A percentile compares a stretch with the other conserved stretches of the same genome.
phyloP scores from a whole-genome alignment of 2,113 vertebrate species.

The Chloropsis hardwickii region DNA sequence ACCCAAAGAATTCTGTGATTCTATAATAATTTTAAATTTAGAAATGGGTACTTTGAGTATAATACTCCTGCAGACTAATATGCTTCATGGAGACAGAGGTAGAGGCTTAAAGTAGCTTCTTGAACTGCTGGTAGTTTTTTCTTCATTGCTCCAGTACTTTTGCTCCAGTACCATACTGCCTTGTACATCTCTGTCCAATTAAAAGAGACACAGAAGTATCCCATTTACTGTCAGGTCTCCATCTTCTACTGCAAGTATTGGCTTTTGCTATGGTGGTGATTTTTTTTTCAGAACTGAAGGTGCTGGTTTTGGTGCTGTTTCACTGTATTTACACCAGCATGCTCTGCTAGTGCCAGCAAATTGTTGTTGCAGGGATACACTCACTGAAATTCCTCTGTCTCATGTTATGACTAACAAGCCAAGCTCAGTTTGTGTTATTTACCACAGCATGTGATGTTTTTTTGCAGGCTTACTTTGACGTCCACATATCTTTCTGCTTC shows the following conservation, averaged over 20 bases:
- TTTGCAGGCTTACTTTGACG: not conserved
- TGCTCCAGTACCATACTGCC: not conserved
- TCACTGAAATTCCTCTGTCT: not conserved
- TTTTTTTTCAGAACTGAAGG: not conserved
- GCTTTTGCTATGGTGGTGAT: not conserved
- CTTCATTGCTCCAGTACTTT: not conserved
- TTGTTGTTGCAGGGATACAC: not conserved
- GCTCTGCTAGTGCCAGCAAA: not conserved
- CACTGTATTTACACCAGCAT: not conserved
- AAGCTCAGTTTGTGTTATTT: not conserved
- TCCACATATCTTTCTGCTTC: not conserved
- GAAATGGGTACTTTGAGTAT: not conserved
- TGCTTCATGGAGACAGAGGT: not conserved
- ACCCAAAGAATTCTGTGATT: not conserved
- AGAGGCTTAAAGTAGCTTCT: not conserved
- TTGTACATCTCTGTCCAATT: not conserved
- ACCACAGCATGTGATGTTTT: not conserved
- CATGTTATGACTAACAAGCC: conserved; percentile 13
- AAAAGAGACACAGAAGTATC: not conserved
- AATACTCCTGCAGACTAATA: not conserved
- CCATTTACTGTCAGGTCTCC: not conserved
- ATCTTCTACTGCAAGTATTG: not conserved
- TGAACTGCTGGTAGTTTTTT: not conserved
- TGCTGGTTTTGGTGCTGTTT: not conserved
- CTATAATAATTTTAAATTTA: not conserved